Percentiles rank a stretch among this genome's conserved stretches.
Evolutionary conservation across 2,797 vertebrate species (phyloP).

Genomic region (Huso huso): DNA sequence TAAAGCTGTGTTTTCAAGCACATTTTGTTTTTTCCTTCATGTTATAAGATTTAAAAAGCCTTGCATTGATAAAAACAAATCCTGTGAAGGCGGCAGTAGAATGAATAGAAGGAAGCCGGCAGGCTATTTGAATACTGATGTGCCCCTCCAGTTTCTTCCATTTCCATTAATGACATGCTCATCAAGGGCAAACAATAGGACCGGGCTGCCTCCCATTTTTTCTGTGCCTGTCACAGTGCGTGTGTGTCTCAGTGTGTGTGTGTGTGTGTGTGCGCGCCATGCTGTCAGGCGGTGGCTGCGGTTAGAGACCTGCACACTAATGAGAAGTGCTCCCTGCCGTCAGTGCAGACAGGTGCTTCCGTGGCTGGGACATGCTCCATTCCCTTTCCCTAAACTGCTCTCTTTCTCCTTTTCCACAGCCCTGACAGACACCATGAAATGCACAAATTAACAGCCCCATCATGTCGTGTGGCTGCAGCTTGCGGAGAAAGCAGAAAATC

Average conservation of each 20-base stretch:
- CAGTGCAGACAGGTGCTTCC: constrained; percentile 83
- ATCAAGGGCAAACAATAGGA: constrained; percentile 69
- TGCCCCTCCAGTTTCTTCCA: constrained; percentile 65
- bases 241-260: neutral
- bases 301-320: constrained; percentile 75
- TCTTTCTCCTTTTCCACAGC: constrained; percentile 45
- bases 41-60: constrained; percentile 29
- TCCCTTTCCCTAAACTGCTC: constrained; percentile 58
- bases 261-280: constrained; percentile 14
- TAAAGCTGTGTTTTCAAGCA: too few species aligned
- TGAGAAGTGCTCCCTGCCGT: constrained; percentile 81
- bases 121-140: constrained; percentile 93
- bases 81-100: constrained; percentile 51
- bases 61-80: constrained; percentile 40
- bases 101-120: constrained; percentile 72
- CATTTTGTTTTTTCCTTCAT: constrained; percentile 17
- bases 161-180: constrained; percentile 91
- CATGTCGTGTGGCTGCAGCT: constrained; percentile 75
- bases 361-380: constrained; percentile 72
- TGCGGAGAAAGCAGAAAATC: constrained; percentile 81
- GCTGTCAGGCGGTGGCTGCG: constrained; percentile 29
- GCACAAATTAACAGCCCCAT: constrained; percentile 83
- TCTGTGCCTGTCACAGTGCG: constrained; percentile 69
- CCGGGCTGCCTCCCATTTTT: constrained; percentile 54
- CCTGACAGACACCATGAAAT: constrained; percentile 81